Base-by-base conservation (phyloP, 2,797 vertebrate genomes). In the Spondyliosoma cantharus region DNA sequence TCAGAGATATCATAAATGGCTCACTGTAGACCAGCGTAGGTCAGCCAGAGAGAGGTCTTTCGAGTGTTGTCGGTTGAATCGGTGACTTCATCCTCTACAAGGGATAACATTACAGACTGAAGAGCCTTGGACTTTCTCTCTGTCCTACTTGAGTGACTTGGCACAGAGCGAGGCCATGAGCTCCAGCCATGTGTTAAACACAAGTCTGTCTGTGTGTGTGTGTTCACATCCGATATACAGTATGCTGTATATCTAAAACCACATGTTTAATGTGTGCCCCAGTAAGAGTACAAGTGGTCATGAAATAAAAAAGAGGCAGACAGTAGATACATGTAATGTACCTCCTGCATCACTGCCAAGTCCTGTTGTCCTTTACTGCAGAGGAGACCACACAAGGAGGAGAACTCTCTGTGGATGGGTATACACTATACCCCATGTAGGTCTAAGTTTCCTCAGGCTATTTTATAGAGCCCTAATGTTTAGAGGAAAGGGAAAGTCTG, bases 361-460 rank as follows among this genome's bases (percentile, higher is more conserved):
- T 76, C 57, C 62, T 74, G 68, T 61, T 84, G 87, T 80, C 76
- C 68, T 79, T 78, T 74, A 53, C 74, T 83, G 70, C 73, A 76
- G 80, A 68, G 19, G 56, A 89, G 90, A 91, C 90, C 90, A 91
- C 90, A 92, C 90, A 90, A 73, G 84, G 71, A 84, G 90, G 53
- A 77, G 46, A 78, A 61, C 60, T 60, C 56, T 58, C 37, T 52
- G 37, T 69, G 57, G 61, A 86, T 71, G 63, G 54, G 72, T 86
- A 62, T 72, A 73, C 54, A 68, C 71, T 72, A 53, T 65, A 76
- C 58, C 27, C 64, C 57, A 78, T 78, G 76, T 59, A 71, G 82
- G 60, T 85, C 57, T 50, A 78, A 78, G 62, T 77, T 86, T 82
- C 71, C 42, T 66, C 42, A 12, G 60, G 54, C 43, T 63, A 48